Conservation (phyloP, 2,888 invertebrate species). For the Tetheella fluctuosa region DNA sequence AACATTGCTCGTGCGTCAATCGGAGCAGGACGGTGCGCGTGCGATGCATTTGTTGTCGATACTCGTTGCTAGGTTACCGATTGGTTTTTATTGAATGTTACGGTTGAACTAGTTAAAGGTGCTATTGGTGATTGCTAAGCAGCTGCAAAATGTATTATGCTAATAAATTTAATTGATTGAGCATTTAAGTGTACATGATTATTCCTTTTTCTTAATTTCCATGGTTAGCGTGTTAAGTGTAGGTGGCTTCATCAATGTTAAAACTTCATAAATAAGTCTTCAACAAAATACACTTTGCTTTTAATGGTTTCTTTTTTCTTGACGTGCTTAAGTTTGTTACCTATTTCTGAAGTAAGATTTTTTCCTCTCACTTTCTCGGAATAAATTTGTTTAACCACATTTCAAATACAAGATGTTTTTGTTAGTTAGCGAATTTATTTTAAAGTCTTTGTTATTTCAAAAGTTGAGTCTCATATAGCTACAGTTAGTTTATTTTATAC, state of each 20-base stretch:
- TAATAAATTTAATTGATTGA: not conserved
- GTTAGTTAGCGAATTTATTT: conserved; percentile 3
- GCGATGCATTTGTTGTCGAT: conserved; percentile 29
- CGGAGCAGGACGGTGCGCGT: conserved; percentile 27
- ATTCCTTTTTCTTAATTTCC: not conserved
- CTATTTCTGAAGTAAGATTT: not conserved
- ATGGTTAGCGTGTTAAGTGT: not conserved
- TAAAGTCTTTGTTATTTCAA: conserved; percentile 11
- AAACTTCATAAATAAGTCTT: no score
- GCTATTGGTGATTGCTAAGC: not conserved
- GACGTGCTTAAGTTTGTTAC: not conserved
- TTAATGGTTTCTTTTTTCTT: not conserved
- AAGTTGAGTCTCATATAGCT: conserved; percentile 5
- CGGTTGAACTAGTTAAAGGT: conserved; percentile 15
- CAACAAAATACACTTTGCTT: no score
- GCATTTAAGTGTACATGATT: not conserved
- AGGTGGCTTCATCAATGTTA: no score
- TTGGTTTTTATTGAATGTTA: not conserved
- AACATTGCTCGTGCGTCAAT: conserved; percentile 42
- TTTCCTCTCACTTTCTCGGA: not conserved
- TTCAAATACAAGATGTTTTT: conserved; percentile 5
- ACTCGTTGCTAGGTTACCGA: conserved; percentile 13
- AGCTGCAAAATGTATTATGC: conserved; percentile 4
- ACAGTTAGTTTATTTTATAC: not conserved
- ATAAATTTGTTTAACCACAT: not conserved